Evolutionary conservation across 1,140 invertebrate genomes (phyloP).

Genomic region (Sitophilus oryzae): DNA sequence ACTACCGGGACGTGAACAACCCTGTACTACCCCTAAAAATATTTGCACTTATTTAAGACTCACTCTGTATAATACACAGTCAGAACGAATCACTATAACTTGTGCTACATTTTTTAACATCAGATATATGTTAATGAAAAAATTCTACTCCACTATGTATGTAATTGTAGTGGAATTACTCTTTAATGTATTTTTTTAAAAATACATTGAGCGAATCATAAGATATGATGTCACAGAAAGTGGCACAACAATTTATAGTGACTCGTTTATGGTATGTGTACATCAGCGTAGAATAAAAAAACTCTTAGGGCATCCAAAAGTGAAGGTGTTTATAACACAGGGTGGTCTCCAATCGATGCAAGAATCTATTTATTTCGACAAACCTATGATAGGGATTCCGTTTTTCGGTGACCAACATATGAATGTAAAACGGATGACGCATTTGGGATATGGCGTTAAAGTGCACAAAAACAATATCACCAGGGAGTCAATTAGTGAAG

Average conservation of each 20-base stretch:
- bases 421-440: slow-evolving; percentile 35
- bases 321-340: slow-evolving; percentile 48
- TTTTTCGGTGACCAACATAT: slow-evolving; percentile 42
- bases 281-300: background rate
- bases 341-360: slow-evolving; percentile 49
- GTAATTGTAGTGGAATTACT: too few relatives aligned
- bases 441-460: slow-evolving; percentile 35
- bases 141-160: too few relatives aligned
- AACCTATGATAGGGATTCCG: slow-evolving; percentile 50
- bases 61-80: too few relatives aligned
- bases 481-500: slow-evolving; percentile 21
- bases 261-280: background rate
- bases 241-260: background rate
- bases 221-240: too few relatives aligned
- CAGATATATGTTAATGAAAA: too few relatives aligned
- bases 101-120: too few relatives aligned
- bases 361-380: slow-evolving; percentile 46
- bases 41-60: too few relatives aligned
- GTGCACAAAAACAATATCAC: slow-evolving; percentile 29
- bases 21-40: too few relatives aligned
- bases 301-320: slow-evolving; percentile 43
- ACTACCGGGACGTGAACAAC: too few relatives aligned
- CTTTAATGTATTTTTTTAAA: too few relatives aligned
- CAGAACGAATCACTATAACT: too few relatives aligned
- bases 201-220: too few relatives aligned